These are phyloP conservation scores for Phrynosoma platyrhinos DNA, from an alignment of 2,113 vertebrate species.

Conservation along the genomic window DNA sequence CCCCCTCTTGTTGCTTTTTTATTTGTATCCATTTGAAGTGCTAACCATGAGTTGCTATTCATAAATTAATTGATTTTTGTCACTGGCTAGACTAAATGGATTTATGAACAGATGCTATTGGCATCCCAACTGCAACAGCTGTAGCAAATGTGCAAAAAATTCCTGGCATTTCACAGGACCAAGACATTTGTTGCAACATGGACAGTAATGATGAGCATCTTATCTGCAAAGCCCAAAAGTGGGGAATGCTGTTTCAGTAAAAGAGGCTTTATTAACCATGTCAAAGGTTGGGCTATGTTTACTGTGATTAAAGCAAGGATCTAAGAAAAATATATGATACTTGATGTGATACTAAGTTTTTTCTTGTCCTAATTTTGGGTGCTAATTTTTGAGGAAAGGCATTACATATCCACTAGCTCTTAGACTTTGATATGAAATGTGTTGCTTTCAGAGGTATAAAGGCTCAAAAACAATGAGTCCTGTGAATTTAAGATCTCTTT, in stretches of 20 bases:
- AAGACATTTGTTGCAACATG: background rate
- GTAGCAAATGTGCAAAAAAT: background rate
- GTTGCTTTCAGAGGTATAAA: background rate
- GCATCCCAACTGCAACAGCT: background rate
- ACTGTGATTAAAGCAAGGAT: background rate
- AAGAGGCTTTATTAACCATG: background rate
- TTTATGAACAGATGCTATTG: constrained; percentile 5
- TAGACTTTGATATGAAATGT: background rate
- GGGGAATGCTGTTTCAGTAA: background rate
- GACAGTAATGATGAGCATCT: background rate
- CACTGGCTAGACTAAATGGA: constrained; percentile 33
- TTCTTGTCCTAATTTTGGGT: background rate
- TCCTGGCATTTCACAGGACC: constrained; percentile 1
- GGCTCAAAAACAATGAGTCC: background rate
- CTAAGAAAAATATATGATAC: too few relatives aligned
- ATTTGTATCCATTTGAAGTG: constrained; percentile 36
- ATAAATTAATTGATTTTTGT: constrained; percentile 41
- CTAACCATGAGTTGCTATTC: constrained; percentile 25
- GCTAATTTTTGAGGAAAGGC: background rate
- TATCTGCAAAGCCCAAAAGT: background rate
- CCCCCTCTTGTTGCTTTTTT: background rate
- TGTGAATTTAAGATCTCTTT: background rate
- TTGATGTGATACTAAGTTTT: background rate
- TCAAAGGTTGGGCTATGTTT: background rate
- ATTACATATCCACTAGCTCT: background rate